Conservation (phyloP, 2,797 vertebrate genomes). For the Decapterus maruadsi region DNA sequence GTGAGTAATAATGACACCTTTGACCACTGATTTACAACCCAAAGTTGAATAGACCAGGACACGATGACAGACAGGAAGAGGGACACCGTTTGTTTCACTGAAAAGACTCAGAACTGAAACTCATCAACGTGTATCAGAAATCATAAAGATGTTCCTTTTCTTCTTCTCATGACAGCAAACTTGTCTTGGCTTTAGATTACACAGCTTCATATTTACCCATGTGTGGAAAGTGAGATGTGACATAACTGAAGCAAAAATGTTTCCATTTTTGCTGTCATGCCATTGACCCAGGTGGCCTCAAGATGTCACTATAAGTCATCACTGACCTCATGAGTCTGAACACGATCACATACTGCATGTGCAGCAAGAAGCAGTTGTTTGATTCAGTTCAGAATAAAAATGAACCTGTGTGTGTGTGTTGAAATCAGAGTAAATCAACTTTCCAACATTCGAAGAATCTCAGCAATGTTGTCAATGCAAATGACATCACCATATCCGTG, state of each 20-base stretch:
- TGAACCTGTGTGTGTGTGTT: not conserved
- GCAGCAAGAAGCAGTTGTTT: not conserved
- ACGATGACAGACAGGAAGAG: slow-evolving; percentile 17
- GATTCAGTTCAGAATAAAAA: not conserved
- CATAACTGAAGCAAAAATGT: not conserved
- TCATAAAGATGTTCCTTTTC: not conserved
- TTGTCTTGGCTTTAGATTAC: not conserved
- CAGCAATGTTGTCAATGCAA: not conserved
- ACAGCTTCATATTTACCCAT: not conserved
- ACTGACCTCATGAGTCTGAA: not conserved
- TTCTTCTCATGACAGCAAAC: not conserved
- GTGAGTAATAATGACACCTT: slow-evolving; percentile 50
- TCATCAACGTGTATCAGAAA: not conserved
- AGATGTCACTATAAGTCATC: slow-evolving; percentile 10
- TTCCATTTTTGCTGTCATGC: not conserved
- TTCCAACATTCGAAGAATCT: not conserved
- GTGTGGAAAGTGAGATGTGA: not conserved
- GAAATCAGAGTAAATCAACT: not conserved
- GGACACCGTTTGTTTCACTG: not conserved
- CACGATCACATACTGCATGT: not conserved
- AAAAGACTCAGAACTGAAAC: not conserved
- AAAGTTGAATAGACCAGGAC: slow-evolving; percentile 3
- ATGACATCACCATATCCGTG: not conserved
- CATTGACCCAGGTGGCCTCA: slow-evolving; percentile 12
- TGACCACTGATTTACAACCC: slow-evolving; percentile 26